Evolutionary conservation across 2,888 invertebrate species (phyloP), one percentile per base, ranked within the genome.

Genomic region (Boloria euphrosyne): DNA sequence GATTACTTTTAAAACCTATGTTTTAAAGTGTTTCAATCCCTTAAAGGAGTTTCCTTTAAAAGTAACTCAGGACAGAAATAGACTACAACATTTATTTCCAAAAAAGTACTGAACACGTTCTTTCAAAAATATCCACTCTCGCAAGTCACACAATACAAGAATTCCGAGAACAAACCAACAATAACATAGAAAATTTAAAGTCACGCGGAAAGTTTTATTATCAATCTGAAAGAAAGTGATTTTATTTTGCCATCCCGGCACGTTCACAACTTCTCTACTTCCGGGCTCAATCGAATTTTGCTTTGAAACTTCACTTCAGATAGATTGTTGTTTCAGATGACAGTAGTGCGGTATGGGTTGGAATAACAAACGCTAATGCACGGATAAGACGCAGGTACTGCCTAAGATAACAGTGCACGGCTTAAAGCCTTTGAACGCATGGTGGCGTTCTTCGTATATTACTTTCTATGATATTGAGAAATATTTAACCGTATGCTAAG

Each of bases 271-370:
- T 68, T 51, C 54, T 49, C 54, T 44, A 31, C 62, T 68, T 62
- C 57, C 60, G 55, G 55, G 59, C 68, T 62, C 62, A 65, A 70
- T 65, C 65, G 70, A 68, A 65, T 70, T 38, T 67, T 70, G 62
- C 66, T 68, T 62, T 18, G n/a, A 44, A 58, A 58, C 55, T 64
- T 64, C 58, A 58, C 50, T 64, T 51, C 58, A 47, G 57, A 54
- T 62, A 60, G 70, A 68, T 65, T 70, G 70, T 65, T 70, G 65
- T 65, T 70, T 65, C 68, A 70, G 65, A 61, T 63, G 68, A 65
- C 68, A 58, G 59, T 68, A 55, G 68, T 65, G 62, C 3, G 10
- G 31, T 68, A 61, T 62, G n/a, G 16, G 49, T 13, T 50, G 27
- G 63, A 62, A 70, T 65, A 68, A 70, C 70, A 70, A 55, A 49